Percentiles rank a stretch among this genome's conserved stretches.
phyloP scores from a whole-genome alignment of 2,113 vertebrate species.

The Platichthys flesus region DNA sequence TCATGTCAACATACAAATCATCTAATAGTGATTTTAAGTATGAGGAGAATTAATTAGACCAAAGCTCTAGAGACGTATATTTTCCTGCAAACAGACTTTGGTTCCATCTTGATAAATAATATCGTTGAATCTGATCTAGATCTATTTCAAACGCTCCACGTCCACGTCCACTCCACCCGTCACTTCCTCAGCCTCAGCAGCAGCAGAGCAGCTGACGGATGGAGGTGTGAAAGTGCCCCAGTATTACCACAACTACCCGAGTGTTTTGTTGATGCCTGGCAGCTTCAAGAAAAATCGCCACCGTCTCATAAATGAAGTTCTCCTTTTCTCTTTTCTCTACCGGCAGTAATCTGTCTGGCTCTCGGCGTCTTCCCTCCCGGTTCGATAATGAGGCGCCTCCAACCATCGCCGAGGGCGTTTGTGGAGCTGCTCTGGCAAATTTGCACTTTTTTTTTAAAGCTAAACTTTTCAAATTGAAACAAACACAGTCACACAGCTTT shows the following conservation, averaged over 20 bases:
- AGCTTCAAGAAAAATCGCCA: conserved; percentile 52
- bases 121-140: neutral
- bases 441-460: conserved; percentile 36
- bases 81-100: neutral
- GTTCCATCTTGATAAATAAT: neutral
- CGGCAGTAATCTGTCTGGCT: conserved; percentile 70
- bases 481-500: neutral
- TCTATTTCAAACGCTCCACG: conserved; percentile 1
- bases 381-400: conserved; percentile 73
- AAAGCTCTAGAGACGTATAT: neutral
- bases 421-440: conserved; percentile 65
- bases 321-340: conserved; percentile 26
- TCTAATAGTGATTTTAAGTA: too few species aligned
- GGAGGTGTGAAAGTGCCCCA: conserved; percentile 33
- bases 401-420: conserved; percentile 58
- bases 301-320: conserved; percentile 62
- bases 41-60: neutral
- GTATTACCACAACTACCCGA: conserved; percentile 30
- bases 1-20: too few species aligned
- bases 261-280: conserved; percentile 46
- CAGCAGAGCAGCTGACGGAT: conserved; percentile 26
- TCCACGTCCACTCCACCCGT: neutral
- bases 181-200: neutral
- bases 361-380: conserved; percentile 48
- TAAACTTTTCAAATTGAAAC: neutral